phyloP scores from a whole-genome alignment of 1,140 invertebrate species.

The Scaptomyza pallida region DNA sequence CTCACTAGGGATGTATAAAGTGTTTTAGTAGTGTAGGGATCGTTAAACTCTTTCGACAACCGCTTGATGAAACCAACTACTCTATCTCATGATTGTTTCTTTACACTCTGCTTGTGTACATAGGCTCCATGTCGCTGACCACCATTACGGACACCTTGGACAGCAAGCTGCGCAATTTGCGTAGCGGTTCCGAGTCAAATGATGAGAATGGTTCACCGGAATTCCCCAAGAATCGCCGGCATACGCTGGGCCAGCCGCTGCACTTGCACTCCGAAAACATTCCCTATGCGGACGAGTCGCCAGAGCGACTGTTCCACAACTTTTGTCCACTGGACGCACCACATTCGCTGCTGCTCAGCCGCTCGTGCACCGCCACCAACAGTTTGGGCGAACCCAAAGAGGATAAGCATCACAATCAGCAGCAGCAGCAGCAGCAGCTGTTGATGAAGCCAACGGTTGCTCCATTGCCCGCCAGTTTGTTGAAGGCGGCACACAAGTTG shows the following conservation, averaged over 20 bases:
- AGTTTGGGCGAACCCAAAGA: slow-evolving; percentile 45
- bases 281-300: slow-evolving; percentile 85
- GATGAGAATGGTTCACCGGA: slow-evolving; percentile 80
- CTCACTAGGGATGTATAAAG: too few relatives aligned
- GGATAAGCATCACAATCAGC: slow-evolving; percentile 16
- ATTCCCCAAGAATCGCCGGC: slow-evolving; percentile 71
- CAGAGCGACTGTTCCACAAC: slow-evolving; percentile 83
- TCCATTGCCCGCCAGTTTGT: slow-evolving; percentile 51
- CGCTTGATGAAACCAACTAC: too few relatives aligned
- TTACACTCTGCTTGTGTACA: too few relatives aligned
- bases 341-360: slow-evolving; percentile 65
- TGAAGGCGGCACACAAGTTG: slow-evolving; percentile 71
- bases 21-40: too few relatives aligned
- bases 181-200: slow-evolving; percentile 84
- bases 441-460: slow-evolving; percentile 47
- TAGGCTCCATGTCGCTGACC: slow-evolving; percentile 85
- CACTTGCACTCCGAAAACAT: slow-evolving; percentile 84
- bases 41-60: too few relatives aligned
- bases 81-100: too few relatives aligned
- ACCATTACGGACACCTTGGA: slow-evolving; percentile 91
- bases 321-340: slow-evolving; percentile 70
- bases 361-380: slow-evolving; percentile 76
- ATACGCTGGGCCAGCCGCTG: slow-evolving; percentile 75
- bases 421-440: slow-evolving; percentile 20
- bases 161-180: slow-evolving; percentile 88